phyloP scores from a whole-genome alignment of 2,888 invertebrate genomes.

The Malthinus flaveolus region DNA sequence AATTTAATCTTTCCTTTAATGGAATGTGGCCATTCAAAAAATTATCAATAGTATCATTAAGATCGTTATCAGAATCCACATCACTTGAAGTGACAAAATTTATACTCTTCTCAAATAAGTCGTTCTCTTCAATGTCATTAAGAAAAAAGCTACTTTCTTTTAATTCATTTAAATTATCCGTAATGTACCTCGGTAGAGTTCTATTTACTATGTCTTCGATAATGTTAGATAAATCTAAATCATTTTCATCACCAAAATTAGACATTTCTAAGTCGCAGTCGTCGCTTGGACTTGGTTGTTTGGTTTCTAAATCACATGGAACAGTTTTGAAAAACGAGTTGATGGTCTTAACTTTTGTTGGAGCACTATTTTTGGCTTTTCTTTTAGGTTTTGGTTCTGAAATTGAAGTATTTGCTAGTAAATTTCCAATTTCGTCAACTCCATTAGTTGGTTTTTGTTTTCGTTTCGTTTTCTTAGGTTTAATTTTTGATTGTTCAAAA shows the following conservation, averaged over 20 bases:
- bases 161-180: constrained; percentile 32
- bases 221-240: constrained; percentile 58
- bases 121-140: constrained; percentile 51
- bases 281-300: constrained; percentile 21
- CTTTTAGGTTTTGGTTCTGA: constrained; percentile 43
- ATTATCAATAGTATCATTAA: constrained; percentile 22
- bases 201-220: constrained; percentile 57
- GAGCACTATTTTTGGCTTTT: constrained; percentile 33
- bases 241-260: constrained; percentile 51
- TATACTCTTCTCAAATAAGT: constrained; percentile 66
- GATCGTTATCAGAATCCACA: constrained; percentile 21
- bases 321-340: constrained; percentile 45
- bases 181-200: constrained; percentile 38
- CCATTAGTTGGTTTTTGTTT: constrained; percentile 33
- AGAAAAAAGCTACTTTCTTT: constrained; percentile 42
- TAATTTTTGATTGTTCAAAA: constrained; percentile 60
- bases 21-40: constrained; percentile 41
- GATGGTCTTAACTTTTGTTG: constrained; percentile 31
- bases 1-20: constrained; percentile 41
- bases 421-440: constrained; percentile 33
- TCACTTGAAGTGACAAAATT: constrained; percentile 23
- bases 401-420: constrained; percentile 41
- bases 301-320: constrained; percentile 41
- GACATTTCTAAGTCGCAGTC: constrained; percentile 41
- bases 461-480: constrained; percentile 46